Evolutionary conservation across 1,140 invertebrate species (phyloP), one percentile per base, ranked within the genome.

Genomic region (Vanessa tameamea): DNA sequence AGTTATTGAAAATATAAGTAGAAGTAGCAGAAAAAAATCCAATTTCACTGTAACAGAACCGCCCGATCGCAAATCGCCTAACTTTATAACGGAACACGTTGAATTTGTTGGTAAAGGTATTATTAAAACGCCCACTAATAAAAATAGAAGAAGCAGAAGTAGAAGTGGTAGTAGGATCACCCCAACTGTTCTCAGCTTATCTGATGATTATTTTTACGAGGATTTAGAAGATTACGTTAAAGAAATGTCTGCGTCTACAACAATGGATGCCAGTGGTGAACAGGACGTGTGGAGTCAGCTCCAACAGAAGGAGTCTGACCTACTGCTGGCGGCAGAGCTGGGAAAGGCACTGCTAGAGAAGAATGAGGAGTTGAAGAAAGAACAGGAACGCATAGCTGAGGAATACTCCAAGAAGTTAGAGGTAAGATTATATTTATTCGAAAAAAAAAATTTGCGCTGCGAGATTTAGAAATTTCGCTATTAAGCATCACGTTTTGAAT

Each of bases 281-380:
- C 94, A 95, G 63, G 97, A 98, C 88, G 94, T 98, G 0, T 96
- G 95, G 94, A 95, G 95, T 16, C 95, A 98, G 85, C 92, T 99
- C 23, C 97, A 97, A 79, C 97, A 98, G 91, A 98, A 99, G 87
- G 98, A 99, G 83, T 96, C 96, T 75, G 98, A 99, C 87, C 94
- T 99, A 13, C 95, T 98, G 26, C 93, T 99, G 64, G 98, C 98
- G 0, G 98, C 98, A 1, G 98, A 99, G 90, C 93, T 99, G 47
- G 98, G 98, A 23, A 99, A 99, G 90, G 98, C 98, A 0, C 92
- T 99, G 61, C 93, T 99, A 67, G 98, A 99, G 82, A 97, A 97
- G 85, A 99, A 99, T 88, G 97, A 98, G 85, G 97, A 99, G 84
- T 93, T 99, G 65, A 97, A 96, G 75, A 95, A 96, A 75, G 96